A percentile compares a stretch with the other conserved stretches of the same genome.
Conservation (phyloP, 2,113 vertebrate species). For the Triplophysa tibetana region DNA sequence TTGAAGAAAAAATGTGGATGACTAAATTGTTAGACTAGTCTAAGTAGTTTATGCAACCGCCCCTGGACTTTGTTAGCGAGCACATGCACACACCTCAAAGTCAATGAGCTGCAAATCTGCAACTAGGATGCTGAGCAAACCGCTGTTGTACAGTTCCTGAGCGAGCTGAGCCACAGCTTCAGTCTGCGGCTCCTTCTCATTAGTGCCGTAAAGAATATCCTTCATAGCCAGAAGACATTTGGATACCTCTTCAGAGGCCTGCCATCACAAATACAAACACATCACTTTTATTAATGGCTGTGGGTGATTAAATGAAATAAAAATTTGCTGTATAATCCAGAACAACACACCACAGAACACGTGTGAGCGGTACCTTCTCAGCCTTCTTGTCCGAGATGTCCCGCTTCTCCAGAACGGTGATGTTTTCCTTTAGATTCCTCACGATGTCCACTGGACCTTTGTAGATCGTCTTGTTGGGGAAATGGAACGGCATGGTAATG, state of each 20-base stretch:
- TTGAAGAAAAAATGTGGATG: no score
- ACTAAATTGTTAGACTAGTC: no score
- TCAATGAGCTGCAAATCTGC: conserved; percentile 93
- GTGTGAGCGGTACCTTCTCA: conserved; percentile 75
- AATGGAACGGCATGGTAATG: conserved; percentile 93
- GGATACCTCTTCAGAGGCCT: conserved; percentile 97
- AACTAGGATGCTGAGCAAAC: conserved; percentile 86
- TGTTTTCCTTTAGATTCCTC: conserved; percentile 95
- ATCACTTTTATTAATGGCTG: not conserved
- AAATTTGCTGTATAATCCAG: not conserved
- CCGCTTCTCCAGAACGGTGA: conserved; percentile 88
- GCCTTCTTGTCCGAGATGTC: conserved; percentile 87
- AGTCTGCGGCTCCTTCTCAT: conserved; percentile 91
- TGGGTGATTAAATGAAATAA: not conserved
- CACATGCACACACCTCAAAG: conserved; percentile 81
- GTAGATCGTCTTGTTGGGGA: conserved; percentile 87
- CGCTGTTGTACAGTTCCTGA: conserved; percentile 92
- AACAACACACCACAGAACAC: not conserved
- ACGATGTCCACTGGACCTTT: conserved; percentile 97
- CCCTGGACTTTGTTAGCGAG: no score
- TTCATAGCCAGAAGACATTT: conserved; percentile 96
- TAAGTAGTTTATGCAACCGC: conserved; percentile 1
- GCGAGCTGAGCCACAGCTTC: conserved; percentile 93
- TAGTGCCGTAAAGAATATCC: conserved; percentile 92
- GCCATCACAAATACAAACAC: not conserved